Conservation (phyloP, 2,888 invertebrate species). For the Agrochola lota region DNA sequence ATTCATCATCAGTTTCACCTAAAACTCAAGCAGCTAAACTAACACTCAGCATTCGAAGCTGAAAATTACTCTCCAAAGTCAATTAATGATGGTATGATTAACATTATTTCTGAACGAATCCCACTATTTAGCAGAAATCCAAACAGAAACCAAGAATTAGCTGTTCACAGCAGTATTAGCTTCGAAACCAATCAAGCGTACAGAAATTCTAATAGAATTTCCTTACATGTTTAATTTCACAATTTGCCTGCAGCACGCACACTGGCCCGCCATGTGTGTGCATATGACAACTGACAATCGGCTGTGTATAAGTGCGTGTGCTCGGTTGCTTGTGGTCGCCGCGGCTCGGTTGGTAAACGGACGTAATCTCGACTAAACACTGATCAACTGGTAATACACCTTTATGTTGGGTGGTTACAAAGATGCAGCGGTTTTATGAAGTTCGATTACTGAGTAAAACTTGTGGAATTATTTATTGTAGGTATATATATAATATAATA, state of each 20-base stretch:
- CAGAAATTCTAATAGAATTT: constrained; percentile 43
- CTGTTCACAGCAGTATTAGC: constrained; percentile 34
- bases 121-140: not conserved
- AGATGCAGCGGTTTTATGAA: constrained; percentile 10
- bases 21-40: not conserved
- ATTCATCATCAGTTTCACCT: not conserved
- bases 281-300: constrained; percentile 16
- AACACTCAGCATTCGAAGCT: not conserved
- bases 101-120: not conserved
- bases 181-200: constrained; percentile 29
- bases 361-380: constrained; percentile 87
- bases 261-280: constrained; percentile 23
- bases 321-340: constrained; percentile 80
- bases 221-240: constrained; percentile 53
- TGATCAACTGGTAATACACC: constrained; percentile 75
- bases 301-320: constrained; percentile 59
- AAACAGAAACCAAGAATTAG: constrained; percentile 19
- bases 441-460: constrained; percentile 68
- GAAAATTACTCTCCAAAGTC: not conserved
- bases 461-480: not conserved
- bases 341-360: constrained; percentile 85
- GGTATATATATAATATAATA: too few species aligned
- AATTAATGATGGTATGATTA: not conserved
- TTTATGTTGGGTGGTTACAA: constrained; percentile 56
- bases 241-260: constrained; percentile 52